Evolutionary conservation across 2,888 invertebrate species (phyloP).

Genomic region (Coelinius sp.): DNA sequence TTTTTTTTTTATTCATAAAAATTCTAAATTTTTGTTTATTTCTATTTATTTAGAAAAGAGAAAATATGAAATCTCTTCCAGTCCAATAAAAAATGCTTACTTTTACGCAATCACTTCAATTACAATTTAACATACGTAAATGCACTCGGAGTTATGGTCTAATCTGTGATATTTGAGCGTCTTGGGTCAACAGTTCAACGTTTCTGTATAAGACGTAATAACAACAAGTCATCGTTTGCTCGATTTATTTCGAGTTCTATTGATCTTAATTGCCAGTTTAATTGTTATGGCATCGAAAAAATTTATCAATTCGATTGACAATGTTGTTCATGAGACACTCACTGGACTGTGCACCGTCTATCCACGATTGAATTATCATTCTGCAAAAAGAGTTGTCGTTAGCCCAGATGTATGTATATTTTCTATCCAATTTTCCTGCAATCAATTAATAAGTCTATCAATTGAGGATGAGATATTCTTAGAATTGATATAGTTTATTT

Average conservation of each 20-base stretch:
- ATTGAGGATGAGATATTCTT: neutral
- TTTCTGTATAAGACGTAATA: neutral
- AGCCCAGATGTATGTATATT: conserved; percentile 57
- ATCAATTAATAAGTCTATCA: no score
- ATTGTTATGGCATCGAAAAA: conserved; percentile 53
- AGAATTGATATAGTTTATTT: neutral
- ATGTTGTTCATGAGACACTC: conserved; percentile 61
- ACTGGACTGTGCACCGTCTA: conserved; percentile 59
- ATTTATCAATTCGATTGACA: conserved; percentile 59
- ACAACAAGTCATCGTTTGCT: neutral
- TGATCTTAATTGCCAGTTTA: neutral
- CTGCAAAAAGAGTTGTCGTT: conserved; percentile 59
- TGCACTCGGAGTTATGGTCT: neutral
- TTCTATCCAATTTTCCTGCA: neutral
- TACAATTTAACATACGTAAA: neutral
- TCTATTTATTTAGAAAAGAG: no score
- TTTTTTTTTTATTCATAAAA: no score
- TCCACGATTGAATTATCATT: conserved; percentile 62
- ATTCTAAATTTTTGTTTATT: no score
- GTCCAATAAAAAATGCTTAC: neutral
- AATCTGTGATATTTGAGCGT: neutral
- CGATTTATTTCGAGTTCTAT: neutral
- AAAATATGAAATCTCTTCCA: no score
- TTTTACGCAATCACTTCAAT: neutral
- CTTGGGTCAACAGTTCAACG: neutral